These are phyloP conservation scores for Penaeus chinensis DNA, from an alignment of 1,140 invertebrate genomes.

Conservation along the genomic window DNA sequence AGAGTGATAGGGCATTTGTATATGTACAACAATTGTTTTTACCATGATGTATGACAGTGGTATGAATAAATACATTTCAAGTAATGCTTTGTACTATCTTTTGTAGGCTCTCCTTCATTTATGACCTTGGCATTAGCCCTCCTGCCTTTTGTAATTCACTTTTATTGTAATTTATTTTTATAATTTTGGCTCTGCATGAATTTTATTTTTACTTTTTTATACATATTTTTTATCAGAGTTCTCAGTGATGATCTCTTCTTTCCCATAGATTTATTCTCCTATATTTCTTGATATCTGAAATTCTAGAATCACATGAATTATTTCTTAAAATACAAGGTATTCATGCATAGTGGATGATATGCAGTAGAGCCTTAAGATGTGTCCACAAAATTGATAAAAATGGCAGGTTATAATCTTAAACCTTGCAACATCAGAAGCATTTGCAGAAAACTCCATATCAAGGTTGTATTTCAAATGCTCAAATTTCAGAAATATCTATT, in stretches of 20 bases:
- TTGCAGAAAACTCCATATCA: too few species aligned
- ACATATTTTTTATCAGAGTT: neutral
- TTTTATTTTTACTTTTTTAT: constrained; percentile 1
- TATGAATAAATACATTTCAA: constrained; percentile 61
- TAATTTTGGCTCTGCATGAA: constrained; percentile 12
- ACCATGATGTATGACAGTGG: constrained; percentile 60
- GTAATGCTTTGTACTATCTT: constrained; percentile 58
- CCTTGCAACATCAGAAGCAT: too few species aligned
- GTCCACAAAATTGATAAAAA: too few species aligned
- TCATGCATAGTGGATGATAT: too few species aligned
- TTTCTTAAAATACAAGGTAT: too few species aligned
- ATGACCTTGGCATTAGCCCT: constrained; percentile 59
- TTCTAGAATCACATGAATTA: too few species aligned
- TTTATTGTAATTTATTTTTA: constrained; percentile 31
- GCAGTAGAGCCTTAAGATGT: too few species aligned
- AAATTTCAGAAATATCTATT: too few species aligned
- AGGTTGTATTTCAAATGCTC: too few species aligned
- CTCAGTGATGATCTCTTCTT: neutral
- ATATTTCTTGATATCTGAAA: too few species aligned
- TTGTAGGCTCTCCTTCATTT: constrained; percentile 54
- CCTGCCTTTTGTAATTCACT: constrained; percentile 42
- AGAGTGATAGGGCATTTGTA: constrained; percentile 61
- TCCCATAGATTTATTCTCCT: too few species aligned
- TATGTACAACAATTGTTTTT: constrained; percentile 60
- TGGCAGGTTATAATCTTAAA: too few species aligned